A percentile compares a stretch with the other conserved stretches of the same genome.
Evolutionary conservation across 2,797 vertebrate genomes (phyloP).

Genomic region (Danio choprae): DNA sequence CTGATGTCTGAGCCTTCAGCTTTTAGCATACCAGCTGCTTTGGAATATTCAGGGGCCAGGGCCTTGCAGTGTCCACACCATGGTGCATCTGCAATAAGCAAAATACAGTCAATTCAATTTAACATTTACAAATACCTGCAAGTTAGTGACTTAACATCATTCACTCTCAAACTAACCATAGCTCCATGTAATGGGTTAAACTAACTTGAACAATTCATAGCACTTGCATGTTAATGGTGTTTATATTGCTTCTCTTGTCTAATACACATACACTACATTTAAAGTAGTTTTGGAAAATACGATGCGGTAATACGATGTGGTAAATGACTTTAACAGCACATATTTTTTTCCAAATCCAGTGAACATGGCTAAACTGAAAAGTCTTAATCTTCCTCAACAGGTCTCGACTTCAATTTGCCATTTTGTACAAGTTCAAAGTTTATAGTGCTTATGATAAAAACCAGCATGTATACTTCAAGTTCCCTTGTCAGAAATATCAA

Average conservation of each 20-base stretch:
- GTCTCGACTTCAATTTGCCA: background rate
- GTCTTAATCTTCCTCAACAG: background rate
- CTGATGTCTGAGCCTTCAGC: constrained; percentile 87
- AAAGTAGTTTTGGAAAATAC: too few relatives aligned
- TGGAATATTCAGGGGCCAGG: constrained; percentile 91
- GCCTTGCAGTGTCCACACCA: constrained; percentile 99
- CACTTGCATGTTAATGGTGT: too few relatives aligned
- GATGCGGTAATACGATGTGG: too few relatives aligned
- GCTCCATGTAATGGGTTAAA: too few relatives aligned
- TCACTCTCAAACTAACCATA: background rate
- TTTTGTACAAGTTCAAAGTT: constrained; percentile 47
- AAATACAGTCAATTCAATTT: constrained; percentile 49
- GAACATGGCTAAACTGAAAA: background rate
- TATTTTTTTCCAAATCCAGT: background rate
- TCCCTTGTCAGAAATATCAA: background rate
- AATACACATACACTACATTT: too few relatives aligned
- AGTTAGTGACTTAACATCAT: background rate
- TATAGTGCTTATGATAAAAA: background rate
- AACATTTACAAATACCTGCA: background rate
- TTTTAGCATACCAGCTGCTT: constrained; percentile 90
- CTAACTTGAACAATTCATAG: too few relatives aligned
- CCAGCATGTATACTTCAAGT: too few relatives aligned
- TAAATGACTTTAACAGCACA: background rate
- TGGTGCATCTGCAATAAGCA: constrained; percentile 85
- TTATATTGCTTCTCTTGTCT: too few relatives aligned